phyloP scores from a whole-genome alignment of 2,888 invertebrate genomes.

The Sussaba pulchella region DNA sequence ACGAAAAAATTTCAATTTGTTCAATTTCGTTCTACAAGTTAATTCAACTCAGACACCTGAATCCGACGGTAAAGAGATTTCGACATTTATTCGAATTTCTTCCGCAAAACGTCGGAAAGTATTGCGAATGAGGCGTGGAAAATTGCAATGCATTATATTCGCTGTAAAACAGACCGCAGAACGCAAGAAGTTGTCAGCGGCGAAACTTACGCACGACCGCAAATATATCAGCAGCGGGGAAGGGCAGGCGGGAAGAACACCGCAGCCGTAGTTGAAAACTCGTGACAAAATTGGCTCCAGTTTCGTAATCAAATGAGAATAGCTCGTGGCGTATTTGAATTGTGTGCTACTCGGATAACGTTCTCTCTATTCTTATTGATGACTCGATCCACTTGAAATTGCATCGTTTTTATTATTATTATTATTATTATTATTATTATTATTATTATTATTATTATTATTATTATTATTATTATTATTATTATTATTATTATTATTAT shows the following conservation, averaged over 20 bases:
- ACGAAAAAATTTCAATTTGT: too few species aligned
- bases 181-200: background rate
- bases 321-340: constrained; percentile 45
- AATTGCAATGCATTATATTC: constrained; percentile 16
- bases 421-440: too few species aligned
- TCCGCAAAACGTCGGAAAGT: background rate
- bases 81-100: background rate
- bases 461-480: too few species aligned
- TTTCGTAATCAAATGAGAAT: constrained; percentile 65
- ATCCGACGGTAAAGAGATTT: background rate
- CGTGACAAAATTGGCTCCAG: constrained; percentile 58
- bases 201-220: constrained; percentile 36
- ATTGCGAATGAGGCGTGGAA: background rate
- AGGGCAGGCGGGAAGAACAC: constrained; percentile 9
- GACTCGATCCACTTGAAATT: constrained; percentile 1
- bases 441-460: too few species aligned
- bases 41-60: background rate
- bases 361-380: constrained; percentile 37
- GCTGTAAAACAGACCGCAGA: constrained; percentile 21
- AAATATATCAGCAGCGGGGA: constrained; percentile 26
- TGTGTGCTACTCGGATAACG: background rate
- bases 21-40: background rate
- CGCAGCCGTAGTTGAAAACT: constrained; percentile 30
- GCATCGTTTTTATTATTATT: too few species aligned
- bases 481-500: too few species aligned